A percentile compares a stretch with the other conserved stretches of the same genome.
Conservation (phyloP, 2,888 invertebrate species). For the Drosophila buzzatii region DNA sequence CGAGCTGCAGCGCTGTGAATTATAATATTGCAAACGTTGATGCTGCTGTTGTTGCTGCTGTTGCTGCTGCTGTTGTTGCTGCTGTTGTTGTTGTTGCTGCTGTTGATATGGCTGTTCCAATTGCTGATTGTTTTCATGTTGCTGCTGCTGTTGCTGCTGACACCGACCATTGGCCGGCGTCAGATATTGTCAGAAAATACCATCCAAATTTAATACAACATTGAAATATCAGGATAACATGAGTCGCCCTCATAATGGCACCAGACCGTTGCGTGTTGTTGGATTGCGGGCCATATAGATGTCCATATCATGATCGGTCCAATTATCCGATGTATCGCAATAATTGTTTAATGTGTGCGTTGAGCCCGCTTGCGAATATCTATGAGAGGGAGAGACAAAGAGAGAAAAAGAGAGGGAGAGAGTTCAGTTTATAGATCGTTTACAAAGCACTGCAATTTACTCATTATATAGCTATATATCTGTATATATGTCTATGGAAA, state of each 20-base stretch:
- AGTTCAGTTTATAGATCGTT: conserved; percentile 2
- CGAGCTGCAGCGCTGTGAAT: conserved; percentile 80
- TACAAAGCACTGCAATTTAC: conserved; percentile 25
- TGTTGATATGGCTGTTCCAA: conserved; percentile 69
- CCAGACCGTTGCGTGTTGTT: conserved; percentile 93
- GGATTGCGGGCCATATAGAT: conserved; percentile 97
- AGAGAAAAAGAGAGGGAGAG: too few species aligned
- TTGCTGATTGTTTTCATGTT: conserved; percentile 69
- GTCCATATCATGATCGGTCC: conserved; percentile 98
- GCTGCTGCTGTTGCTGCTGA: conserved; percentile 67
- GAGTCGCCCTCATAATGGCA: conserved; percentile 89
- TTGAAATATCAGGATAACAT: conserved; percentile 85
- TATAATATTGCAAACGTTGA: conserved; percentile 58
- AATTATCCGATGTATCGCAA: conserved; percentile 95
- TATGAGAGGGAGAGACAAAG: conserved; percentile 46
- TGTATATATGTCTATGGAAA: conserved; percentile 47
- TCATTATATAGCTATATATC: conserved; percentile 2
- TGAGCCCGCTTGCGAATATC: conserved; percentile 91
- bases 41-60: conserved; percentile 45
- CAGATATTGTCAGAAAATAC: conserved; percentile 85
- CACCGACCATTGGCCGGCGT: conserved; percentile 75
- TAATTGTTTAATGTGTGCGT: conserved; percentile 93
- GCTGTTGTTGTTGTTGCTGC: conserved; percentile 67
- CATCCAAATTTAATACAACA: conserved; percentile 85
- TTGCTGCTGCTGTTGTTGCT: too few species aligned